Conservation (phyloP, 1,140 invertebrate genomes). For the Cherax destructor region DNA sequence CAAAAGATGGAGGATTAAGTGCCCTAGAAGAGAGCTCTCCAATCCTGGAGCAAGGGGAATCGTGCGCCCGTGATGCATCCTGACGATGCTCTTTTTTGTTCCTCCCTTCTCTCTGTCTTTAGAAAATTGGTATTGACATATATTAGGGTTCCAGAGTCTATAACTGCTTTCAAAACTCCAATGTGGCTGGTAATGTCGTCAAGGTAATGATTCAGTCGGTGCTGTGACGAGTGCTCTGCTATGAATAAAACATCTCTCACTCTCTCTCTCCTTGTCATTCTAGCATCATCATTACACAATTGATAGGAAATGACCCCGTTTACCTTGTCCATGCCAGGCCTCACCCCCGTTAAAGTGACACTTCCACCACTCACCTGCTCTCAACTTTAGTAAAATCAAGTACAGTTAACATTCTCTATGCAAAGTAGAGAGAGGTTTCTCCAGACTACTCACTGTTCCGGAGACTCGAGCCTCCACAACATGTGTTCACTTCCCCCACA, state of each 20-base stretch:
- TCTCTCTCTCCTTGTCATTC: neutral
- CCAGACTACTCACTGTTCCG: too few species aligned
- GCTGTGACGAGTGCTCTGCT: neutral
- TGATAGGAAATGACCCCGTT: conserved; percentile 17
- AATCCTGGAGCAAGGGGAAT: neutral
- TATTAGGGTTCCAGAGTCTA: neutral
- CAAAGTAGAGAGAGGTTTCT: too few species aligned
- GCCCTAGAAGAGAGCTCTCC: neutral
- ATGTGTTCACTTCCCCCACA: too few species aligned
- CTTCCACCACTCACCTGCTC: too few species aligned
- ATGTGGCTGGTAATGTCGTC: too few species aligned
- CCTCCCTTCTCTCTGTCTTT: neutral
- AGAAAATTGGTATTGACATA: neutral
- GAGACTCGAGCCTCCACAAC: too few species aligned
- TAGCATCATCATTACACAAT: conserved; percentile 16
- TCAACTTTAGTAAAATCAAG: too few species aligned
- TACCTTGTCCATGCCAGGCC: neutral
- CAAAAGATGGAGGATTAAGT: neutral
- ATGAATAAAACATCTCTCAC: conserved; percentile 1
- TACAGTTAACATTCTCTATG: too few species aligned
- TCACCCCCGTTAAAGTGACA: neutral
- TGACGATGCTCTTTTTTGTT: neutral
- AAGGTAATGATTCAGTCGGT: neutral
- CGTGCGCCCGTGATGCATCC: neutral
- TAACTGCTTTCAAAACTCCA: neutral